Conservation (phyloP, 2,888 invertebrate genomes). For the Gastracanthus pulcherrimus region DNA sequence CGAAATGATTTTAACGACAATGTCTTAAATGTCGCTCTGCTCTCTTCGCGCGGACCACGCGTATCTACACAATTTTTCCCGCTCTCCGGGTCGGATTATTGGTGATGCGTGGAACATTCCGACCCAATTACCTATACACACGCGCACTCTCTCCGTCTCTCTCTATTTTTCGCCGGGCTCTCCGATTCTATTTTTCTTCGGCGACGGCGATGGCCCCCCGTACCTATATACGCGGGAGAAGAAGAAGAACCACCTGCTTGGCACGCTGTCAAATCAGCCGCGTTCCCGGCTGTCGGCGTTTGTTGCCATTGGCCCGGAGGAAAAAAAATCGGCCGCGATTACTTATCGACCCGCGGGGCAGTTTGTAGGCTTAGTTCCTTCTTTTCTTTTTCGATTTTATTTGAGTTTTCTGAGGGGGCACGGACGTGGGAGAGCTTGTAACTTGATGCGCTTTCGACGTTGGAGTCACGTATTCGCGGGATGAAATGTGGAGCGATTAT, state of each 20-base stretch:
- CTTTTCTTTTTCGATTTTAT: background rate
- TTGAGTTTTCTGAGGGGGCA: too few relatives aligned
- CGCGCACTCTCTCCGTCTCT: conserved; percentile 27
- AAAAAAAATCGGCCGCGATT: conserved; percentile 32
- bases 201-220: conserved; percentile 44
- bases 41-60: background rate
- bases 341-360: background rate
- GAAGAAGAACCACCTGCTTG: conserved; percentile 75
- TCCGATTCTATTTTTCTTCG: conserved; percentile 66
- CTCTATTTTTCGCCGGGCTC: conserved; percentile 61
- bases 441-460: background rate
- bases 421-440: conserved; percentile 1
- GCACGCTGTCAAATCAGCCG: conserved; percentile 68
- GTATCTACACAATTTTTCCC: background rate
- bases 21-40: background rate
- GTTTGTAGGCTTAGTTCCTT: background rate
- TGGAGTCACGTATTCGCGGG: background rate
- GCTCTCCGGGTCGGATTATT: conserved; percentile 64
- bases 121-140: conserved; percentile 69
- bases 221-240: too few relatives aligned
- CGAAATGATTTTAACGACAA: background rate
- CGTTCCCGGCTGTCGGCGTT: too few relatives aligned
- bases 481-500: background rate
- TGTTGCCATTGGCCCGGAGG: background rate
- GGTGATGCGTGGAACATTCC: conserved; percentile 75